Evolutionary conservation across 92 coral and sea anemone species (phyloP).

Genomic region (Montipora capitata): DNA sequence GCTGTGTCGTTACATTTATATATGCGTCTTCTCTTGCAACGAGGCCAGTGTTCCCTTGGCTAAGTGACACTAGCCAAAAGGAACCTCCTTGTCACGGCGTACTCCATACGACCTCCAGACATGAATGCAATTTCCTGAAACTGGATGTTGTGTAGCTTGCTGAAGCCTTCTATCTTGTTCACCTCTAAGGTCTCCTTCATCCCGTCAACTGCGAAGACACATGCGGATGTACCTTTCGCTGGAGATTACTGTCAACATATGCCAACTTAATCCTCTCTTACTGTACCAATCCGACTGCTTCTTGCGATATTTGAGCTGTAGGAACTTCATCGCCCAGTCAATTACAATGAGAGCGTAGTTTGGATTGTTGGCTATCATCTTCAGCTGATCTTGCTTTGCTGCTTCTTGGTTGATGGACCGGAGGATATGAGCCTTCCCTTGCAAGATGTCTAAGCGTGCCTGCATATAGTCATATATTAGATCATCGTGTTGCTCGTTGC

Average conservation of each 20-base stretch:
- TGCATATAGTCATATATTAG: neutral
- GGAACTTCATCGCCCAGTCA: slow-evolving; percentile 1
- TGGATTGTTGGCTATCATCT: neutral
- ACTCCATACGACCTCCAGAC: no score
- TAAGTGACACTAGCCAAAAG: no score
- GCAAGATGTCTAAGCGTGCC: neutral
- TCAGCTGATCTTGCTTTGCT: slow-evolving; percentile 38
- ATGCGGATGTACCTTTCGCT: neutral
- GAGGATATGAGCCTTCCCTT: no score
- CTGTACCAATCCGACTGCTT: neutral
- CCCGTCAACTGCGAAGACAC: no score
- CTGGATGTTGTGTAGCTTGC: no score
- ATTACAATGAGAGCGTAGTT: neutral
- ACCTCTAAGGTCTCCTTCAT: no score
- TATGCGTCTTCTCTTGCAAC: no score
- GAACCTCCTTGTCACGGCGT: no score
- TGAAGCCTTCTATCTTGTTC: no score
- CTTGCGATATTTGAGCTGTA: neutral
- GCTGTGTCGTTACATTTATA: no score
- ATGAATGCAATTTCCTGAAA: no score
- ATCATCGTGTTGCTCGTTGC: slow-evolving; percentile 52
- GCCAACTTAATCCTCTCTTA: neutral
- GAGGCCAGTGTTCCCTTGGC: no score
- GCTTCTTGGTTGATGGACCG: slow-evolving; percentile 33
- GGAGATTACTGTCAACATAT: neutral